Evolutionary conservation across 2,113 vertebrate genomes (phyloP), one percentile per base, ranked within the genome.

Genomic region (Ophthalmolycus amberensis): DNA sequence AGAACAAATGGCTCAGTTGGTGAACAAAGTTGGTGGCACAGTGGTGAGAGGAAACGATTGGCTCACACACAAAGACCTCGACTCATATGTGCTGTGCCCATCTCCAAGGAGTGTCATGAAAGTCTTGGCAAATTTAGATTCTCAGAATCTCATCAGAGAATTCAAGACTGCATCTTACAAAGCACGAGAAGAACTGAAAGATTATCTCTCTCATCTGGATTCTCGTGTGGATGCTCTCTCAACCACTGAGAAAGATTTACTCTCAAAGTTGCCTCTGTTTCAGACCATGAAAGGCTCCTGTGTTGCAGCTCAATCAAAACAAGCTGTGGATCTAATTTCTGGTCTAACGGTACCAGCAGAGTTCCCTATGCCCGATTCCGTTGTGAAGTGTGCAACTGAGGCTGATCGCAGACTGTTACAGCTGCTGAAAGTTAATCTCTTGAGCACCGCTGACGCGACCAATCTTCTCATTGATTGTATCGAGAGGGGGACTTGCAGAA

Each of bases 301-400:
- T 87, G 92, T 95, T 50, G 70, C 87, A 0, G 93, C 92, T 0
- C 7, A 82, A 9, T 77, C 59, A 16, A 93, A 92, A 56, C 75
- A 58, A 1, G 95, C 82, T 0, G 81, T 96, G 60, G 85, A 93
- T 67, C 89, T 89, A n/a, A 85, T 48, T 25, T 87, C 94, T 50
- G 83, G 75, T 50, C 91, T 94, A 54, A 63, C 71, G 44, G 48
- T 96, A 69, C 95, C 96, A 14, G 34, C 52, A 56, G 91, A 88
- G 1, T 77, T 97, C 60, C 88, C 95, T 5, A 90, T 96, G 70
- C 94, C 96, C 0, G 90, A 95, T 74, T 85, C 89, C 3, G 9
- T 95, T 65, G 80, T 97, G 32, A 83, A 73, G 40, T 97, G 96
- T 91, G 89, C 81, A 29, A 95, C 94, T 62, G 95, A 96, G 88